Evolutionary conservation across 2,888 invertebrate genomes (phyloP), one percentile per base, ranked within the genome.

Genomic region (Dryadula phaetusa): DNA sequence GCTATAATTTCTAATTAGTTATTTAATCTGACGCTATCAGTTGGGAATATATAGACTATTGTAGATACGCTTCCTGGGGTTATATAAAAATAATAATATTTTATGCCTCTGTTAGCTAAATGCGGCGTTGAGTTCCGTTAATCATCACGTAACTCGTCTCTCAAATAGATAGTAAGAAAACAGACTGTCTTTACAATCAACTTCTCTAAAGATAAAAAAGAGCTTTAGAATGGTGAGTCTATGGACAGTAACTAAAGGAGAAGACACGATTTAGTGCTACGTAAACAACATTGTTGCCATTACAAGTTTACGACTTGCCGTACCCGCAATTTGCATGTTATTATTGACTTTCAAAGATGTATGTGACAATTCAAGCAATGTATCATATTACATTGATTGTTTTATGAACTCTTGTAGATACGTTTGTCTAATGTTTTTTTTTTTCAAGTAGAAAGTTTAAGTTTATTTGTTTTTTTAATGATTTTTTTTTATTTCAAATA

Each of bases 1-100:
- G 77, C 84, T 82, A 89, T 89, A 90, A 88, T 84, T 88, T 87
- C 84, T 85, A 90, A 90, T 90, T 90, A 90, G 80, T 77, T 75
- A 75, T 75, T 74, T 76, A 76, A 79, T 76, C 76, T 75, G 77
- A 75, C 14, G 16, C 8, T 7, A n/a, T 3, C 7, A 32, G 32
- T 7, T 32, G 32, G 32, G 32, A 32, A 32, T 32, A n/a, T n/a
- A n/a, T n/a, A n/a, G n/a, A n/a, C n/a, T n/a, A n/a, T n/a, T n/a
- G n/a, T n/a, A n/a, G n/a, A n/a, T n/a, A n/a, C n/a, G n/a, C n/a
- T n/a, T n/a, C n/a, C n/a, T n/a, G n/a, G n/a, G n/a, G n/a, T n/a
- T n/a, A 32, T 32, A 32, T 8, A 32, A 32, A 32, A 32, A 34
- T 34, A 34, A 32, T 7, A 32, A 32, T 7, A 32, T 32, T 7